These are phyloP conservation scores for Drosophila arizonae DNA, from an alignment of 1,140 invertebrate genomes.

Conservation along the genomic window DNA sequence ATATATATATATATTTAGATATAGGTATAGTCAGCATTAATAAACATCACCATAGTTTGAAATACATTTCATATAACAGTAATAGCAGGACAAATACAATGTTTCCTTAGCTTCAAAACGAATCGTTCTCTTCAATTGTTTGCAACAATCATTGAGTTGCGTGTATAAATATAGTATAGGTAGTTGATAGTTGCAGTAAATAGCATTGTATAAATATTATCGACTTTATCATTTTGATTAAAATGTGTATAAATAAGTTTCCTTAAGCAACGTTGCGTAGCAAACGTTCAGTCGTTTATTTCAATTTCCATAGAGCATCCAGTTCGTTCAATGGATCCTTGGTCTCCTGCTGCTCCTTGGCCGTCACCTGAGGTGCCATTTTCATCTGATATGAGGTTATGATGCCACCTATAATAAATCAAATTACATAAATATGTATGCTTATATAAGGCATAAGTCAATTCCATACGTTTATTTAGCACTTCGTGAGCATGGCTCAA, in stretches of 20 bases:
- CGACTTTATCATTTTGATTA: conserved; percentile 39
- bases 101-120: conserved; percentile 35
- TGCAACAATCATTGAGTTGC: conserved; percentile 53
- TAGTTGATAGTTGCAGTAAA: conserved; percentile 41
- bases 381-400: conserved; percentile 83
- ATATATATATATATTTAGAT: conserved; percentile 9
- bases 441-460: background rate
- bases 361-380: conserved; percentile 75
- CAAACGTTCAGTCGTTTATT: conserved; percentile 63
- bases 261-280: conserved; percentile 32
- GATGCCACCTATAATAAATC: conserved; percentile 63
- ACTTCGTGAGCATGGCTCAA: conserved; percentile 77
- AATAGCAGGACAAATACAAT: conserved; percentile 41
- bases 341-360: conserved; percentile 77
- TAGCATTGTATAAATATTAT: conserved; percentile 36
- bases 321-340: conserved; percentile 82
- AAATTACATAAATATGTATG: background rate
- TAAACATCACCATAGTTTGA: conserved; percentile 63
- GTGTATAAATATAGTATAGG: conserved; percentile 16
- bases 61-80: conserved; percentile 63
- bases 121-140: conserved; percentile 54
- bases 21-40: conserved; percentile 34
- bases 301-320: conserved; percentile 82
- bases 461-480: conserved; percentile 75
- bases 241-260: conserved; percentile 19